Evolutionary conservation across 2,113 vertebrate species (phyloP), one percentile per base, ranked within the genome.

Genomic region (Nothocercus julius): DNA sequence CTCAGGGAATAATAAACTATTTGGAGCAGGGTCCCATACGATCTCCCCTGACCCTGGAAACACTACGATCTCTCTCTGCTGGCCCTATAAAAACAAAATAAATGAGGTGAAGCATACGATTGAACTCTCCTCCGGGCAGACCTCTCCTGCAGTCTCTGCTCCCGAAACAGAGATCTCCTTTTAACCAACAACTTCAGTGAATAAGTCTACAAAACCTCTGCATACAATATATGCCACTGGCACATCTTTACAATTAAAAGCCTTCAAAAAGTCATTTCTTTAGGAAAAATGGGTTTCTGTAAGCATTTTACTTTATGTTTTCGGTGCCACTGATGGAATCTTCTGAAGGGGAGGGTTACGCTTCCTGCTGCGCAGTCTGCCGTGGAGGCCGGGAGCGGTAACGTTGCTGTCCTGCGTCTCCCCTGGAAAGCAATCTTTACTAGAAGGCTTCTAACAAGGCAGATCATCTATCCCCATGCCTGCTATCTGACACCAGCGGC

Each of bases 1-100:
- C 51, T 73, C 58, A 81, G 89, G 84, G 87, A 86, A 42, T 47
- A 94, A 92, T 89, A 95, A 96, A 92, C 81, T 90, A 75, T 85
- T 87, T 76, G 72, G 44, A 90, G 63, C 42, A 78, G 47, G 68
- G 75, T 47, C 42, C 78, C 74, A 76, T 89, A 94, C 87, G 82
- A 84, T 66, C 85, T 92, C 87, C 90, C 90, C 68, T 89, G 73
- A 93, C 86, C 40, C 89, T 81, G 28, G 85, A 95, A 92, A 87
- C 63, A 3, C 0, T 58, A 40, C 66, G 69, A 79, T 89, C 70
- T 82, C 82, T 61, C 73, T 91, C 80, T 92, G 44, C 54, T 30
- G 62, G 90, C 79, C 81, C 73, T 82, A 47, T 74, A 85, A 93
- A 93, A 96, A 93, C 11, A 32, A 63, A 74, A 90, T 92, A 93